Conservation (phyloP, 2,797 vertebrate genomes). For the Sylvilagus floridanus region DNA sequence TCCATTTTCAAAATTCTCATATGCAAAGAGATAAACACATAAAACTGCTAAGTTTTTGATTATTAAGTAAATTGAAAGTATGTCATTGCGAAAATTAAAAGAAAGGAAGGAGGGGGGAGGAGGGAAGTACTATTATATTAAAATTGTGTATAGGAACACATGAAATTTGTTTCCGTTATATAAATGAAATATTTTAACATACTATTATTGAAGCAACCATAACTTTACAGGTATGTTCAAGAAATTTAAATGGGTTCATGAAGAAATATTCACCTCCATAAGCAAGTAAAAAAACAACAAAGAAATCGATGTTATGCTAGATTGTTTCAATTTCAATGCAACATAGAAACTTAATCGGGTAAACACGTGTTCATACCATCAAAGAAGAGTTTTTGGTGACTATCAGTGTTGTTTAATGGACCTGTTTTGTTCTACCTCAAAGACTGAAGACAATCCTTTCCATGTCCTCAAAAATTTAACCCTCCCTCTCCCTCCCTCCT, state of each 20-base stretch:
- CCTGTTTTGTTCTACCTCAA: constrained; percentile 23
- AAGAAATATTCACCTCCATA: constrained; percentile 10
- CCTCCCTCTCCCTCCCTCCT: not conserved
- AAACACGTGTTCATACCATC: constrained; percentile 1
- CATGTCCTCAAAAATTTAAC: not conserved
- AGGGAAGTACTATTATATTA: no score
- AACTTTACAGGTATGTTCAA: constrained; percentile 34
- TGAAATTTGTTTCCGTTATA: no score
- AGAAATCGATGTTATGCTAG: constrained; percentile 39
- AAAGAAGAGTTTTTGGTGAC: not conserved
- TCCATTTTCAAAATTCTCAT: not conserved
- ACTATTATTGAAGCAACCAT: constrained; percentile 22
- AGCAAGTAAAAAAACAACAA: constrained; percentile 31
- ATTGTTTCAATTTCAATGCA: constrained; percentile 57
- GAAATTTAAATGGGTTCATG: constrained; percentile 8
- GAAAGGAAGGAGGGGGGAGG: no score
- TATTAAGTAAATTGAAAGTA: no score
- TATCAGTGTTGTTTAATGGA: constrained; percentile 23
- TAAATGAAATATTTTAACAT: not conserved
- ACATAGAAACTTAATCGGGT: constrained; percentile 38
- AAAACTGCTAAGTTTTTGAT: no score
- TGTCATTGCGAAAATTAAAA: no score
- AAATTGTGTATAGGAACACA: no score
- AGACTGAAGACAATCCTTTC: not conserved
- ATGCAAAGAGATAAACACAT: not conserved